A percentile compares a stretch with the other conserved stretches of the same genome.
These are phyloP conservation scores for Diadumene lineata DNA, from an alignment of 92 coral and sea anemone species.

Conservation along the genomic window DNA sequence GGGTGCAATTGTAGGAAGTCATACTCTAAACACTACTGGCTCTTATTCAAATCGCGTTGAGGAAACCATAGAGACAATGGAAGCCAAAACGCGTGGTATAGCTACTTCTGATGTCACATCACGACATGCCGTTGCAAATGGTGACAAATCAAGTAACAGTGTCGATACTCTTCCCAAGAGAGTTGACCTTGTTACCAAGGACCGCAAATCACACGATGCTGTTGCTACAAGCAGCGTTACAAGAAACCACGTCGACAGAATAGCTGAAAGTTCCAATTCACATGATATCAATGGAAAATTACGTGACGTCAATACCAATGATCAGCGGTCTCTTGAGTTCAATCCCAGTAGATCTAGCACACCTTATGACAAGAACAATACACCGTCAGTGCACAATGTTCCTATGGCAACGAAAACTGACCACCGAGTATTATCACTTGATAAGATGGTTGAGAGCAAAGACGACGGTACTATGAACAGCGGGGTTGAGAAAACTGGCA, in stretches of 20 bases:
- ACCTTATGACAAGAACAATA: background rate
- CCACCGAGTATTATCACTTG: background rate
- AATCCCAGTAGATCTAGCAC: conserved; percentile 1
- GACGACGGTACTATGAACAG: background rate
- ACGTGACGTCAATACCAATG: conserved; percentile 8
- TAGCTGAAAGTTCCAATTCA: background rate
- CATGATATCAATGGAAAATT: background rate
- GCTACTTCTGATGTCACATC: background rate
- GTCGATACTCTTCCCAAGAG: no score
- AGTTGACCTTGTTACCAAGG: no score
- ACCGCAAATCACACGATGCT: background rate
- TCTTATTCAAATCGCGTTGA: background rate
- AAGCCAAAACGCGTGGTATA: background rate
- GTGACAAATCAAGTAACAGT: background rate
- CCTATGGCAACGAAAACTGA: background rate
- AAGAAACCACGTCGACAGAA: background rate
- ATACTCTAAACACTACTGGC: no score
- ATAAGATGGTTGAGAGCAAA: background rate
- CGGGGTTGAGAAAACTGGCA: background rate
- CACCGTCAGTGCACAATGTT: background rate
- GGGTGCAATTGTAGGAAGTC: no score
- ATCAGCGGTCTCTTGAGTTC: background rate
- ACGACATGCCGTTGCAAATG: background rate
- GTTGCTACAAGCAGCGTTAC: background rate
- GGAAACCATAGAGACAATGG: conserved; percentile 1